Base-by-base conservation (phyloP, 2,888 invertebrate genomes). In the Drosophila paramelanica region DNA sequence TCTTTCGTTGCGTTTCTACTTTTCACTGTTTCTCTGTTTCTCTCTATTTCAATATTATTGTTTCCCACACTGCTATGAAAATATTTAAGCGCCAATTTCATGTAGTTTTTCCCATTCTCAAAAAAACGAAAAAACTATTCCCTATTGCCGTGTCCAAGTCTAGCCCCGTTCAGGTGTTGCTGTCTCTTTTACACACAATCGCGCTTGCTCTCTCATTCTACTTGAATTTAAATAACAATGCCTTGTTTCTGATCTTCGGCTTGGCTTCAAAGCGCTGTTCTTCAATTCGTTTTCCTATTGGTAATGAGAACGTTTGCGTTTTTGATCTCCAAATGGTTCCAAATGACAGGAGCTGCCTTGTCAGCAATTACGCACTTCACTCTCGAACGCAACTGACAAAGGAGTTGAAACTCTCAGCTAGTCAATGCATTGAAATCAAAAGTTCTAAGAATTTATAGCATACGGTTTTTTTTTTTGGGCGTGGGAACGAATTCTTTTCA, bases 41-140 rank as follows among this genome's bases (percentile, higher is more conserved):
- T 58, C 43, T 64, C 43, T 50, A 67, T 86, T 90, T 73, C 89
- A 86, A 86, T 87, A 87, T 87, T 87, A 70, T 90, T 90, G 86
- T 87, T 87, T 87, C 86, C 86, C 86, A 87, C 86, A 87, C 89
- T 87, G 56, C 72, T 71, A 64, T 67, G 86, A 79, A 90, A 85
- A 88, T 83, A 90, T 89, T 90, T 89, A 90, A 89, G 90, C 89
- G 89, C 89, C 89, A 90, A 88, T 90, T 88, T 83, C 73, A 84
- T 88, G 77, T 81, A 74, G 89, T 81, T 85, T 81, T 56, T 38
- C 79, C 62, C 64, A 55, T 50, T 53, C 58, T 39, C 55, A 53
- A 47, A 58, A 42, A 42, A 20, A 52, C 20, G 17, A 17, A 52
- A 41, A 42, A 11, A 23, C 49, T n/a, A 43, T 20, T 25, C 13